Evolutionary conservation across 2,888 invertebrate species (phyloP).

Genomic region (Leucoma salicis): DNA sequence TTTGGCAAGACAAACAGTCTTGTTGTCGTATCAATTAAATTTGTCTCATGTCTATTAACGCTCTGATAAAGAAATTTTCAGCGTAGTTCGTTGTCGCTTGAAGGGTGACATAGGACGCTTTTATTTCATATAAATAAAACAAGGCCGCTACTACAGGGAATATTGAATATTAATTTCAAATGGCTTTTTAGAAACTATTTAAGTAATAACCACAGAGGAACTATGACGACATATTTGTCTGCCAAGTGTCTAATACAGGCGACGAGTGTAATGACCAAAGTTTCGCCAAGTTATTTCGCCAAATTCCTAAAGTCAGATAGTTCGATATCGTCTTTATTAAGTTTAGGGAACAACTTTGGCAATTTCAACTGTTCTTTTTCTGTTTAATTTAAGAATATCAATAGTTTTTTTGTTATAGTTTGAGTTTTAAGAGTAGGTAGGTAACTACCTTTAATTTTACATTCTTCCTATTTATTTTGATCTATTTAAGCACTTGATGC

Average conservation of each 20-base stretch:
- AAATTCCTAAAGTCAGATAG: not conserved
- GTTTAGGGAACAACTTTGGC: conserved; percentile 2
- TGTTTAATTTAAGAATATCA: not conserved
- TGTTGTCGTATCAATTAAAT: not conserved
- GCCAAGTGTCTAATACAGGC: not conserved
- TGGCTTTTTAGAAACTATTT: no score
- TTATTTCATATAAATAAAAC: no score
- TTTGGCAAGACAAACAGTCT: conserved; percentile 6
- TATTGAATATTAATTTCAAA: not conserved
- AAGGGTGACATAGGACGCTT: no score
- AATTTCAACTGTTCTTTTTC: conserved; percentile 4
- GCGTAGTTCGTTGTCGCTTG: not conserved
- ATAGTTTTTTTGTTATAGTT: not conserved
- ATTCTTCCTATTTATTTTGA: no score
- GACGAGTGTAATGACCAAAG: not conserved
- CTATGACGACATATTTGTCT: not conserved
- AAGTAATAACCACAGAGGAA: no score
- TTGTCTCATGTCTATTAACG: not conserved
- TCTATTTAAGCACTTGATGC: no score
- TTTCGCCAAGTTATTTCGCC: conserved; percentile 1
- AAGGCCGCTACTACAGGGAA: no score
- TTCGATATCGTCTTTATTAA: conserved; percentile 1
- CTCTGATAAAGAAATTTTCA: not conserved
- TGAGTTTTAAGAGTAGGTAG: not conserved
- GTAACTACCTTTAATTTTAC: no score